A percentile compares a stretch with the other conserved stretches of the same genome.
phyloP scores from a whole-genome alignment of 2,888 invertebrate species.

The Monoplex corrugatus region DNA sequence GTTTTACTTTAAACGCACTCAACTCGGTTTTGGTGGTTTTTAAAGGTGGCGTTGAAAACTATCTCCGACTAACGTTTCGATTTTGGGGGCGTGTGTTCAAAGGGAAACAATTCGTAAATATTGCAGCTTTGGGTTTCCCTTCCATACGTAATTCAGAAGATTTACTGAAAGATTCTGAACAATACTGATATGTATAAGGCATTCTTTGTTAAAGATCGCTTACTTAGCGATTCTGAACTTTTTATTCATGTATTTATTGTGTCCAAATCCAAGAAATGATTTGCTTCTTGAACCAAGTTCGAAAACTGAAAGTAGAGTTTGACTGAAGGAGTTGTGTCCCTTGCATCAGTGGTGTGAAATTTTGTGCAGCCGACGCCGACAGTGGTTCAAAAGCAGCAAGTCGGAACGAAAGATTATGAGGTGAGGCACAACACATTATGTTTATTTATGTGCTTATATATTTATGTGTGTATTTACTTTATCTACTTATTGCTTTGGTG shows the following conservation, averaged over 20 bases:
- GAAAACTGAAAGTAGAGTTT: not conserved
- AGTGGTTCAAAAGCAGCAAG: not conserved
- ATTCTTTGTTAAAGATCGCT: too few relatives aligned
- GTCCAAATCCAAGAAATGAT: not conserved
- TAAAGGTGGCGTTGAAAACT: not conserved
- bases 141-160: too few relatives aligned
- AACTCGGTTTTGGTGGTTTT: too few relatives aligned
- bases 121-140: too few relatives aligned
- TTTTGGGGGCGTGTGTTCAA: not conserved
- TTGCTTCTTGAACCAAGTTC: not conserved
- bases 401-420: constrained; percentile 40
- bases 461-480: too few relatives aligned
- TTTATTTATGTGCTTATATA: too few relatives aligned
- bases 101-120: not conserved
- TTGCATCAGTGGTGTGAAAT: not conserved
- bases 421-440: too few relatives aligned
- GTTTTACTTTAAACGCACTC: not conserved
- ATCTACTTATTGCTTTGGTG: too few relatives aligned
- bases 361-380: not conserved
- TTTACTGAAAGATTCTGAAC: too few relatives aligned
- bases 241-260: not conserved
- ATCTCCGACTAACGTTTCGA: not conserved
- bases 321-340: constrained; percentile 11
- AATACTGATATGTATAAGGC: too few relatives aligned
- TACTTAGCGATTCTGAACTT: not conserved